phyloP scores from a whole-genome alignment of 2,797 vertebrate genomes.

The Rhincodon typus region DNA sequence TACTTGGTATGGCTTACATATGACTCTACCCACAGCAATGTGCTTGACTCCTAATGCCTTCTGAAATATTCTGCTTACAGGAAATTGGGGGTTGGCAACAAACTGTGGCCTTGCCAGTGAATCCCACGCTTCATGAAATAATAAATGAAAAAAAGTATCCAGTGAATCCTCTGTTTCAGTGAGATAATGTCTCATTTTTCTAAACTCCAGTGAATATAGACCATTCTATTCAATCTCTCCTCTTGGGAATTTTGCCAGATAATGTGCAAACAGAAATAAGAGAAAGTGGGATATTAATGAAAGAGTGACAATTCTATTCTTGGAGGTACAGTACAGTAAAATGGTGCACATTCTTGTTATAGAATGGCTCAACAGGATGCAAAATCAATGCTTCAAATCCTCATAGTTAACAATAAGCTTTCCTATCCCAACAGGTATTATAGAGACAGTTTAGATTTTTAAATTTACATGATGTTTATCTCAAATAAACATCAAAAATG shows the following conservation, averaged over 20 bases:
- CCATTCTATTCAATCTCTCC: not conserved
- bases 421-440: not conserved
- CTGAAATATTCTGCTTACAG: too few relatives aligned
- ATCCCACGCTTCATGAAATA: too few relatives aligned
- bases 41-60: too few relatives aligned
- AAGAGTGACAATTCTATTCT: not conserved
- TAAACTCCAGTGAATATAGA: not conserved
- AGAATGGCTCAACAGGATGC: not conserved
- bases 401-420: not conserved
- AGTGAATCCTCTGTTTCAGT: too few relatives aligned
- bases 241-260: not conserved
- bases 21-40: too few relatives aligned
- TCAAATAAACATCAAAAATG: not conserved
- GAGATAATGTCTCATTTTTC: too few relatives aligned
- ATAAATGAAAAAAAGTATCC: too few relatives aligned
- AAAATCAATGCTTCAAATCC: not conserved
- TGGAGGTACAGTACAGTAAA: not conserved
- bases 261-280: not conserved
- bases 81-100: too few relatives aligned
- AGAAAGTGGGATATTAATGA: not conserved
- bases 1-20: too few relatives aligned
- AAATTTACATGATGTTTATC: too few relatives aligned
- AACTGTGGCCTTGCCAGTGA: too few relatives aligned
- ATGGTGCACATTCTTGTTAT: not conserved
- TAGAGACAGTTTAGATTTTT: not conserved